Conservation (phyloP, 2,888 invertebrate genomes). For the Xanthia togata region DNA sequence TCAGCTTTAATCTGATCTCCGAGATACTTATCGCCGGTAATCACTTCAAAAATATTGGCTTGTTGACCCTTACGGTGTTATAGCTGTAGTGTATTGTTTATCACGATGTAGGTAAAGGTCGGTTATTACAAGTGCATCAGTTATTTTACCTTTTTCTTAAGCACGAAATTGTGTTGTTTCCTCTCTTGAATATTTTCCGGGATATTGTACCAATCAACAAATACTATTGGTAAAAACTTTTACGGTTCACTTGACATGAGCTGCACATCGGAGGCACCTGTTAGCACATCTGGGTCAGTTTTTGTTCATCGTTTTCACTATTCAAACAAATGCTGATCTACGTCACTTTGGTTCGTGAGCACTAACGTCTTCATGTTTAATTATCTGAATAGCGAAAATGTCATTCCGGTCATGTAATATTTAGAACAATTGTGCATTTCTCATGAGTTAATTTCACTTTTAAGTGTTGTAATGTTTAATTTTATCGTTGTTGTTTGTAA, state of each 20-base stretch:
- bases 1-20: conserved; percentile 68
- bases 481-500: conserved; percentile 63
- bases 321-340: conserved; percentile 77
- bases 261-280: conserved; percentile 77
- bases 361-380: conserved; percentile 70
- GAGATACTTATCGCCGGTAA: conserved; percentile 64
- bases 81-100: conserved; percentile 53
- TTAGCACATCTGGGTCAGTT: conserved; percentile 84
- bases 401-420: conserved; percentile 62
- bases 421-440: conserved; percentile 65
- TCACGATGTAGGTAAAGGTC: conserved; percentile 49
- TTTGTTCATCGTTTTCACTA: conserved; percentile 83
- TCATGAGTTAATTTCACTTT: conserved; percentile 66
- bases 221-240: conserved; percentile 73
- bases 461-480: conserved; percentile 64
- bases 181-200: conserved; percentile 37
- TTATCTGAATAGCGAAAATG: conserved; percentile 71
- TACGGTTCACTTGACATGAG: conserved; percentile 76
- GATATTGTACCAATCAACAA: conserved; percentile 58
- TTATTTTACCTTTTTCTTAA: conserved; percentile 13
- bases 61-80: conserved; percentile 60
- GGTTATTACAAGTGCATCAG: conserved; percentile 31
- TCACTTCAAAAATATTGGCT: conserved; percentile 61
- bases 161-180: not conserved
- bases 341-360: conserved; percentile 68